Base-by-base conservation (phyloP, 2,113 vertebrate genomes). In the Nothobranchius kuhntae region DNA sequence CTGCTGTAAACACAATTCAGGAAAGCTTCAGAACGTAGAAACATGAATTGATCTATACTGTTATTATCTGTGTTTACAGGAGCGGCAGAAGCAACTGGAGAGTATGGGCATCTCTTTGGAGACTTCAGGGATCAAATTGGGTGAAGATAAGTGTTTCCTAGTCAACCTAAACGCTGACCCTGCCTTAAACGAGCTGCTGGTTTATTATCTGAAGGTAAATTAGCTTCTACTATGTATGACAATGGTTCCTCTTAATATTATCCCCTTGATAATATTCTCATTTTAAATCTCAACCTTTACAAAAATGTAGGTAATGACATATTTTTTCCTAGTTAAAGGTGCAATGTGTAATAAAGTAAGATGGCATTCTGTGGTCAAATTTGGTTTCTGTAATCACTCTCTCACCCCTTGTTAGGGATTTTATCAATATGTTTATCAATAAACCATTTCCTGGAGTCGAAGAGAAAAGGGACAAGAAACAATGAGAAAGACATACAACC, bases 81-180 rank as follows among this genome's bases (percentile, higher is more conserved):
- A 98, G 72, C 94, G 98, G 45, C 98, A 99, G 66, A 95, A 93
- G 58, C 97, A 99, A 72, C 89, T 99, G n/a, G 98, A 99, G 83
- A 99, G 96, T 82, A 98, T 99, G 97, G 98, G 98, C 6, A 99
- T 99, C 86, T 99, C 98, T 66, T 90, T 99, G 3, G 96, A 99
- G 86, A 96, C 94, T 0, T 99, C 96, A 8, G 98, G 98, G n/a
- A 99, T 99, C 80, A 99, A 99, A 87, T 96, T 99, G 65, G 96
- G 96, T 3, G 98, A 99, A 72, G 96, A 99, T 87, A 98, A 99
- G 71, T 96, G 96, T 85, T 99, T 98, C 68, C 87, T 99, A 57
- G 98, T 99, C 76, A 99, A 99, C 87, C 91, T 99, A 65, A 99
- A 99, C 13, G 98, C 98, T 0, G 98, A 99, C 73, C 98, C 98